Evolutionary conservation across 2,888 invertebrate genomes (phyloP), one percentile per base, ranked within the genome.

Genomic region (Sarcophaga caerulescens): DNA sequence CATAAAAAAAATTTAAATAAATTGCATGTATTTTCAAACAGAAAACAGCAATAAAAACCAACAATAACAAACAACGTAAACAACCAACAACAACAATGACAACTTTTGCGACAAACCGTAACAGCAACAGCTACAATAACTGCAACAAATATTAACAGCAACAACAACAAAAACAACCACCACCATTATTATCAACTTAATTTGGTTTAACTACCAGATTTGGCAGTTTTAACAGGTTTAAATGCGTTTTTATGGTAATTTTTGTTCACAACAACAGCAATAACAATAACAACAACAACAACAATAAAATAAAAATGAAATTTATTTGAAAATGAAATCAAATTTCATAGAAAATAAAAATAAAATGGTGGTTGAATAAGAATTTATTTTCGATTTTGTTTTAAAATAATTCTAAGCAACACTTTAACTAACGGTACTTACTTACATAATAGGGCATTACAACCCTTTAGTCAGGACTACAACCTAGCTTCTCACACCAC

Each of bases 201-300:
- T 85, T 82, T 73, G 82, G 82, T 85, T 85, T 85, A 85, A 81
- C 81, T 85, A 85, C 81, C 85, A 85, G 70, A 85, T 85, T 85
- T 85, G 85, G 85, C 85, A 85, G 75, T 80, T 85, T 79, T 76
- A 82, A 79, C 85, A 80, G 85, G 85, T 82, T 85, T 79, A 82
- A 85, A 76, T 85, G 82, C 71, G 79, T 85, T 85, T 66, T 79
- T 82, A 85, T 82, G 85, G 85, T 81, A 81, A 85, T 81, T 78
- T 85, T 70, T 52, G 47, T 79, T 74, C 60, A 47, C 23, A 66
- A 60, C 45, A 69, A 69, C 45, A 25, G 0, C 47, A 35, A 57
- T 6, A 65, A 47, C 23, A 57, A 76, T 12, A 47, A 19, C n/a
- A 17, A 10, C 47, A 47, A 47, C 12, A 52, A 52, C 11, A 68